Percentiles rank a stretch among this genome's conserved stretches.
Evolutionary conservation across 2,113 vertebrate genomes (phyloP).

Genomic region (Heterocephalus glaber): DNA sequence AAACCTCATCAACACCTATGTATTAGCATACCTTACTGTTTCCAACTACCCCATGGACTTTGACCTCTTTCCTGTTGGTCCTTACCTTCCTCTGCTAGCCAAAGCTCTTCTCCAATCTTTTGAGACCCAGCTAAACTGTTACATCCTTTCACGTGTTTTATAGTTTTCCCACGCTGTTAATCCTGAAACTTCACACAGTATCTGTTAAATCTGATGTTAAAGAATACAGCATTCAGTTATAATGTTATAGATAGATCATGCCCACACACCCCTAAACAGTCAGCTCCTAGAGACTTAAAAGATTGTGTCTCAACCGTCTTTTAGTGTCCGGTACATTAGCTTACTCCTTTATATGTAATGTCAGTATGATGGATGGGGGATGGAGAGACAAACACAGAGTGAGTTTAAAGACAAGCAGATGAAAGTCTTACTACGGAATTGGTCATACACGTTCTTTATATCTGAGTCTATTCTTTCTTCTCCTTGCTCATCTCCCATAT

Average conservation of each 20-base stretch:
- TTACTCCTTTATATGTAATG: not conserved
- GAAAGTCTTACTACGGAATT: not conserved
- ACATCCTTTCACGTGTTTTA: not conserved
- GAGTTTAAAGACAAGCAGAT: conserved; percentile 22
- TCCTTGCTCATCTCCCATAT: not conserved
- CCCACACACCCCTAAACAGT: not conserved
- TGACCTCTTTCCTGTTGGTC: not conserved
- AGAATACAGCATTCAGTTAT: not conserved
- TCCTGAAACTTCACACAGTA: not conserved
- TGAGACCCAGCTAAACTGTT: not conserved
- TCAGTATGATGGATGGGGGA: not conserved
- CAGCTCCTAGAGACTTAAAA: not conserved
- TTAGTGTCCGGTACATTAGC: not conserved
- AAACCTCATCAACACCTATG: not conserved
- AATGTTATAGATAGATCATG: not conserved
- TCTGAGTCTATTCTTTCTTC: not conserved
- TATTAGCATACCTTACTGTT: not conserved
- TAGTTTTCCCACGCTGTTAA: conserved; percentile 1
- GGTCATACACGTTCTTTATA: not conserved
- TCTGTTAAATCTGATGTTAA: not conserved
- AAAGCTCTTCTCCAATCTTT: not conserved
- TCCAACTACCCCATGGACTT: not conserved
- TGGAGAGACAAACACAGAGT: not conserved
- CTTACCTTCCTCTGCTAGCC: not conserved
- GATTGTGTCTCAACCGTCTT: not conserved